Conservation (phyloP, 2,797 vertebrate genomes). For the Bryconaethiops microstoma region DNA sequence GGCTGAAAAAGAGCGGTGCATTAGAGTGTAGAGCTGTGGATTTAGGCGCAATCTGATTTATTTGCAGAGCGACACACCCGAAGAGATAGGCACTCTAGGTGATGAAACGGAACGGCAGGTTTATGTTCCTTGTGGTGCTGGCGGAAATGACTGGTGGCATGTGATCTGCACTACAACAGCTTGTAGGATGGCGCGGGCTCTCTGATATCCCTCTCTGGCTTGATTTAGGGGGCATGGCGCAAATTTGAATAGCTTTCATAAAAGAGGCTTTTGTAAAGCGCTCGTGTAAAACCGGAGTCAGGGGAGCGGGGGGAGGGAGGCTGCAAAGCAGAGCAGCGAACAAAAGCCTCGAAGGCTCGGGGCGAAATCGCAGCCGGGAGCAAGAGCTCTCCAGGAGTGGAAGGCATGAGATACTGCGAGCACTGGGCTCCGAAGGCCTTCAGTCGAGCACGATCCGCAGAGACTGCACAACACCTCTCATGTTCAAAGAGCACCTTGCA, state of each 20-base stretch:
- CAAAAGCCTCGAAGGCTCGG: conserved; percentile 46
- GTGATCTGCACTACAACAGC: conserved; percentile 65
- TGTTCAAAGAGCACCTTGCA: conserved; percentile 1
- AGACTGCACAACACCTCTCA: conserved; percentile 29
- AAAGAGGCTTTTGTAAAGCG: conserved; percentile 47
- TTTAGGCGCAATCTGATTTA: conserved; percentile 72
- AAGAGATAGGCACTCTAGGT: conserved; percentile 67
- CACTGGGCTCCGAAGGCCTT: conserved; percentile 14
- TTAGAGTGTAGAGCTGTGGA: conserved; percentile 55
- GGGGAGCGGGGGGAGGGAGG: conserved; percentile 32
- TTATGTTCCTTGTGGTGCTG: conserved; percentile 60
- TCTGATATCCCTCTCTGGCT: conserved; percentile 47
- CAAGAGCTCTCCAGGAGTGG: conserved; percentile 40
- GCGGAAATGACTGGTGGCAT: conserved; percentile 56
- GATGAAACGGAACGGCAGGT: conserved; percentile 70
- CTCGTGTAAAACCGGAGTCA: conserved; percentile 42
- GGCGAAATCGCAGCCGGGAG: conserved; percentile 41
- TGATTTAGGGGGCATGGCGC: conserved; percentile 50
- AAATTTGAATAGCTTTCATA: conserved; percentile 53
- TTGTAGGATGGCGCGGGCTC: conserved; percentile 36
- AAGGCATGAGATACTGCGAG: conserved; percentile 22
- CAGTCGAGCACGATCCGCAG: conserved; percentile 30
- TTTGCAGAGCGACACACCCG: conserved; percentile 55
- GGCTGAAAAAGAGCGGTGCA: conserved; percentile 18
- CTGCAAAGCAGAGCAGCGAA: conserved; percentile 38